Evolutionary conservation across 2,797 vertebrate genomes (phyloP).

Genomic region (Chanos chanos): DNA sequence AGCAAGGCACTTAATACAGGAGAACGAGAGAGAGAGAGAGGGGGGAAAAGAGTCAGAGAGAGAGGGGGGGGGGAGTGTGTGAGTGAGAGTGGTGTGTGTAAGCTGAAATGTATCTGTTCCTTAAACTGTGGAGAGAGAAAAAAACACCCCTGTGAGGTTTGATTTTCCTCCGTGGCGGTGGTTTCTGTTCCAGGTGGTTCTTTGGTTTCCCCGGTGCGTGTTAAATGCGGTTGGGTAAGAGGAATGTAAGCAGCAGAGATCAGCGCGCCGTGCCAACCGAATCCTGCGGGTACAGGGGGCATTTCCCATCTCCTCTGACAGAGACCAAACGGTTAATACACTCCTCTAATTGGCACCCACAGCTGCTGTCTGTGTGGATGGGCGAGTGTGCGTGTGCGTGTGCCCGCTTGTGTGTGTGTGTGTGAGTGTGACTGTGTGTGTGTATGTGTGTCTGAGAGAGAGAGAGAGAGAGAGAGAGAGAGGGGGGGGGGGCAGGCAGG

Average conservation of each 20-base stretch:
- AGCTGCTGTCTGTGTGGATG: constrained; percentile 73
- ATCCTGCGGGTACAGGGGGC: neutral
- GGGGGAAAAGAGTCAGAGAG: neutral
- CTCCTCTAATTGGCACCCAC: constrained; percentile 85
- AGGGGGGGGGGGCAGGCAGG: no score
- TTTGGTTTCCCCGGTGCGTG: neutral
- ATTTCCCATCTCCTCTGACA: constrained; percentile 49
- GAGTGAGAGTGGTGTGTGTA: neutral
- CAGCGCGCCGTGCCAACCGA: neutral
- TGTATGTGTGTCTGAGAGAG: no score
- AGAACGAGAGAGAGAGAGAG: neutral
- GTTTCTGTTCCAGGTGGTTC: neutral
- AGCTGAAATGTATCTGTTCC: neutral
- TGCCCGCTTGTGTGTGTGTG: no score
- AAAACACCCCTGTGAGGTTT: no score
- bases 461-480: no score
- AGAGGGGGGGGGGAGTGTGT: neutral
- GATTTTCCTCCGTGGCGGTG: neutral
- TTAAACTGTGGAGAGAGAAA: neutral
- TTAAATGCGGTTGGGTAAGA: neutral
- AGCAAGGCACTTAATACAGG: neutral
- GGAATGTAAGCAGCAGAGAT: neutral
- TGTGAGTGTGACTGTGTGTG: no score
- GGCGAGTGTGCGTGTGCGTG: no score
- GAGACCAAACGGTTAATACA: constrained; percentile 82